Evolutionary conservation across 2,797 vertebrate species (phyloP), one percentile per base, ranked within the genome.

Genomic region (Sarcophilus harrisii): DNA sequence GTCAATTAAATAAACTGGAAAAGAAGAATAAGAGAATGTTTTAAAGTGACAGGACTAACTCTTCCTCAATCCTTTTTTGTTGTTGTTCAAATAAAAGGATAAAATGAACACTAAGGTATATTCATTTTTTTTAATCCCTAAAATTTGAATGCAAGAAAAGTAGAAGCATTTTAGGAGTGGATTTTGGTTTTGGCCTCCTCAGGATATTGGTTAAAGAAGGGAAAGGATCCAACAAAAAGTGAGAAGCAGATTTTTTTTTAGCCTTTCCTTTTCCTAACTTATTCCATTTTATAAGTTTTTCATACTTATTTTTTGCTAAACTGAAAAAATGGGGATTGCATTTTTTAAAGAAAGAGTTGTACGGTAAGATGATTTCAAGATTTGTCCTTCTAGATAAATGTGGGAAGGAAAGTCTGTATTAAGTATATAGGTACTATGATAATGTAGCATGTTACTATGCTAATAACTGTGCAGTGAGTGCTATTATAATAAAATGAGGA

Each of bases 51-150:
- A 38, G 10, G 4, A 91, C 38, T 59, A 58, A 62, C 52, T 55
- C 95, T 16, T 95, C 38, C 57, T 58, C 45, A 21, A 30, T n/a
- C 0, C 0, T 60, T 95, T 57, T 16, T 57, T 57, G 12, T 57
- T 57, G 11, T 94, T 60, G 96, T 94, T 96, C 66, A 93, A 93
- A 54, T 94, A 27, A 3, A 52, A 91, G 92, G 90, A 55, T 93
- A 30, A 59, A 90, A 27, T 32, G 4, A 91, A 93, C 93, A 60
- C 11, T 95, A 95, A 94, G 49, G 30, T 91, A 45, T 58, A 81
- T 10, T 30, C 10, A 91, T 38, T 89, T 29, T 91, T 90, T 58
- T 91, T 66, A 49, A 30, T 32, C n/a, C 30, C 4, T 49, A 11
- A 10, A 73, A 38, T 73, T 16, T 21, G 8, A 94, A 91, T 55